Evolutionary conservation across 1,140 invertebrate genomes (phyloP).

Genomic region (Drosophila azteca): DNA sequence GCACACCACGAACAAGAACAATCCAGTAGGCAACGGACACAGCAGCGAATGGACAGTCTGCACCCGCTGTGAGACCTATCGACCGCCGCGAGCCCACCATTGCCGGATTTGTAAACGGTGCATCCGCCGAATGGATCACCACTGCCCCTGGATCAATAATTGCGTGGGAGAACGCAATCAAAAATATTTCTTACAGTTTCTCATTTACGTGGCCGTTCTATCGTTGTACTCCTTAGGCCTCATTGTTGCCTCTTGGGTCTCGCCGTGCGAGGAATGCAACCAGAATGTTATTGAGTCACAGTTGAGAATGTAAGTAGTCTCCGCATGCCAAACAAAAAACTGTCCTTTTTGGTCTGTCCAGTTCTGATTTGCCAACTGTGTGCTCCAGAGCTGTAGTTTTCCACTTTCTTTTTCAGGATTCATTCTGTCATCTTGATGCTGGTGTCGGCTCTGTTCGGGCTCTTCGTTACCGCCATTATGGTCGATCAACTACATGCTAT

Average conservation of each 20-base stretch:
- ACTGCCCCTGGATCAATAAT: slow-evolving; percentile 95
- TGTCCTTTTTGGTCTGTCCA: neutral
- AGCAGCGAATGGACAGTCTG: slow-evolving; percentile 93
- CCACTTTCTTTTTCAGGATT: slow-evolving; percentile 85
- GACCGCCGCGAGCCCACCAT: slow-evolving; percentile 94
- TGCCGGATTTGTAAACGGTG: slow-evolving; percentile 95
- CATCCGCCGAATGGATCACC: slow-evolving; percentile 95
- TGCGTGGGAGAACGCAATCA: slow-evolving; percentile 97
- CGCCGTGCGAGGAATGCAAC: slow-evolving; percentile 89
- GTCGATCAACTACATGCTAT: slow-evolving; percentile 95
- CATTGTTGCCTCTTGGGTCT: slow-evolving; percentile 90
- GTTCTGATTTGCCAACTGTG: neutral
- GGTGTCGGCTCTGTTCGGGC: slow-evolving; percentile 93
- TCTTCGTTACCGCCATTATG: slow-evolving; percentile 95
- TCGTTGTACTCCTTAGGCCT: slow-evolving; percentile 89
- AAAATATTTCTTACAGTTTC: slow-evolving; percentile 96
- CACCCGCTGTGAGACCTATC: slow-evolving; percentile 92
- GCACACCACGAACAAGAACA: slow-evolving; percentile 86
- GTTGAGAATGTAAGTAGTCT: slow-evolving; percentile 88
- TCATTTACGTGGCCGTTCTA: slow-evolving; percentile 90
- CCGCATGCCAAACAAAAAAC: neutral
- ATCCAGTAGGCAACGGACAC: slow-evolving; percentile 66
- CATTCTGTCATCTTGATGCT: slow-evolving; percentile 93
- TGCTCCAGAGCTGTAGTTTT: neutral
- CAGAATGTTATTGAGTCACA: slow-evolving; percentile 89